Conservation (phyloP, 2,888 invertebrate species). For the Hartigia nigra region DNA sequence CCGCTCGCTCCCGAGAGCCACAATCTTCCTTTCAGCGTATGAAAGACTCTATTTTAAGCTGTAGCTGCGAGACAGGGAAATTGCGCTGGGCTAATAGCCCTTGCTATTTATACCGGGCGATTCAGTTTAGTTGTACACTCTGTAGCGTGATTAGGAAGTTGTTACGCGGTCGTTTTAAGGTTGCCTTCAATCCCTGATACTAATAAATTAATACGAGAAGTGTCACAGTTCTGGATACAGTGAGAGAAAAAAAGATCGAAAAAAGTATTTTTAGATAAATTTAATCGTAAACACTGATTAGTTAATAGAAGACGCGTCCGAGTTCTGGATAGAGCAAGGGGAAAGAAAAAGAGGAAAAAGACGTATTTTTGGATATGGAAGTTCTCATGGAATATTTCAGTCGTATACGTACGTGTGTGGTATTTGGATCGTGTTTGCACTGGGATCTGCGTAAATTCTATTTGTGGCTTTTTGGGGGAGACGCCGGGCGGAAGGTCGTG, state of each 20-base stretch:
- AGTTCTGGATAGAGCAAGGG: background rate
- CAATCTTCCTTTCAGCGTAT: conserved; percentile 43
- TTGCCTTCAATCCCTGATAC: background rate
- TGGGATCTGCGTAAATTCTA: background rate
- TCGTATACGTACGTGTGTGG: background rate
- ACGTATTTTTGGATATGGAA: background rate
- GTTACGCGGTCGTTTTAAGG: background rate
- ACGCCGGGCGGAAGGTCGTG: background rate
- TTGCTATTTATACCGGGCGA: conserved; percentile 34
- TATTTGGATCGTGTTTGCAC: background rate
- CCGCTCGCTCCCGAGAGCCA: conserved; percentile 17
- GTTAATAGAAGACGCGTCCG: background rate
- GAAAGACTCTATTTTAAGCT: conserved; percentile 49
- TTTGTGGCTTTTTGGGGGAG: background rate
- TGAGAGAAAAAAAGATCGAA: background rate
- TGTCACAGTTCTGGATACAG: background rate
- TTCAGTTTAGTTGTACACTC: background rate
- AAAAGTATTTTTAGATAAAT: too few relatives aligned
- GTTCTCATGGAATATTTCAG: background rate
- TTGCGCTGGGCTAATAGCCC: conserved; percentile 42
- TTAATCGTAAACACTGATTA: background rate
- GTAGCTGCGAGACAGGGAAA: conserved; percentile 40
- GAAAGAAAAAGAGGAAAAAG: background rate
- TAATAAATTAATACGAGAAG: background rate
- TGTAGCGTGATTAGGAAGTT: background rate